Base-by-base conservation (phyloP, 2,888 invertebrate species). In the Leucophenga montana region DNA sequence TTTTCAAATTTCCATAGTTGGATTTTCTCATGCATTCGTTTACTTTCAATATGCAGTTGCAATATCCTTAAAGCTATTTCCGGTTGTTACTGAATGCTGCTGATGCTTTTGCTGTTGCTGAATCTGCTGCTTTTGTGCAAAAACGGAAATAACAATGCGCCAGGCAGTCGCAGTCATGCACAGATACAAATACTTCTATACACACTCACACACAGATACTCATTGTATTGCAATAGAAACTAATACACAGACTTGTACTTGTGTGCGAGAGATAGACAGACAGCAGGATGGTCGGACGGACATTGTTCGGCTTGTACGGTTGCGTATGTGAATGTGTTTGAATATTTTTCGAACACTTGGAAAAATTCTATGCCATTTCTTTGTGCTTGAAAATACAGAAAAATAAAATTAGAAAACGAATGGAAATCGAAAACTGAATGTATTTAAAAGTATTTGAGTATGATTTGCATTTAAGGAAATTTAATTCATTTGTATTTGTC, bases 11-110 rank as follows among this genome's bases (percentile, higher is more conserved):
- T 75, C 59, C 11, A 64, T 56, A 69, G 56, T 71, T 57, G 27
- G 13, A 31, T 67, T 67, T 59, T 59, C 31, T 59, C 46, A 68
- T 18, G 13, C 56, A 65, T 54, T 71, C 71, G 73, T 71, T 71
- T 69, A 65, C 61, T 71, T 71, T 61, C 65, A 71, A 74, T 78
- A 75, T 75, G 73, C 77, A 75, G 74, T 74, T 82, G 84, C 79
- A 78, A 82, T 82, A 83, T 82, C 83, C 84, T 80, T 78, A 73
- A 78, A 83, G 82, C 82, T 72, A 82, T 83, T 82, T 81, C 81
- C 82, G 83, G 80, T 78, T 77, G 77, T 75, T 78, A 75, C 74
- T 78, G 75, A 71, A 74, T 83, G 82, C 72, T 73, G 73, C 72
- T 61, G 44, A 8, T 57, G 39, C 31, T 61, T 18, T 5, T 61